Evolutionary conservation across 2,797 vertebrate species (phyloP), one percentile per base, ranked within the genome.

Genomic region (Esox masquinongy): DNA sequence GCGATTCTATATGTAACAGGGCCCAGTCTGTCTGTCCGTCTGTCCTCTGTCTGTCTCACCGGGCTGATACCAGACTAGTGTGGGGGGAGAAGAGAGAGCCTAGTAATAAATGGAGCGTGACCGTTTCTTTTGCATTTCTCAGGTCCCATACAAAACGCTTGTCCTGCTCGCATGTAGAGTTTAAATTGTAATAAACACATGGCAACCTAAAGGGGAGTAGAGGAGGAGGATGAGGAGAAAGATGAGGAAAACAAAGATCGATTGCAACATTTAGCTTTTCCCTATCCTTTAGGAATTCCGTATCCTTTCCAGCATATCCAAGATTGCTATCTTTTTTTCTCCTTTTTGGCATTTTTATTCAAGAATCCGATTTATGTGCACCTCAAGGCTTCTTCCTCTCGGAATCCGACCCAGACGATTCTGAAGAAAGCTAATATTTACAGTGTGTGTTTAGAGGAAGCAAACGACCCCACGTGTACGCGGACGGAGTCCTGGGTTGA

Each of bases 351-450:
- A 50, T 85, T 83, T 80, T 50, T 74, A 82, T 70, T 77, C 71
- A 17, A 75, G 68, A 29, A 51, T 73, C 75, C 5, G 70, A 84
- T 87, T 90, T 82, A 88, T 72, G 70, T 80, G 77, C 77, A 73
- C 77, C 77, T 83, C 29, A 12, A 74, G 82, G 77, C 49, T 79
- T 83, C 68, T 76, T 74, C 53, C 76, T 74, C 53, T 24, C 14
- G 34, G 72, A 87, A 79, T 86, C 83, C 79, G 70, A 59, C n/a
- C 39, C 8, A 9, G 53, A 82, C 70, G 74, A 39, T 82, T 88
- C 84, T 78, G 84, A 73, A 64, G 0, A 79, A 59, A 80, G 77
- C 85, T 90, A 89, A 89, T 91, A 88, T 92, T 90, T 90, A 88
- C 75, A 56, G 69, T 73, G 51, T 36, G 78, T 63, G 4, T 67